Evolutionary conservation across 2,888 invertebrate genomes (phyloP), one percentile per base, ranked within the genome.

Genomic region (Melanargia galathea): DNA sequence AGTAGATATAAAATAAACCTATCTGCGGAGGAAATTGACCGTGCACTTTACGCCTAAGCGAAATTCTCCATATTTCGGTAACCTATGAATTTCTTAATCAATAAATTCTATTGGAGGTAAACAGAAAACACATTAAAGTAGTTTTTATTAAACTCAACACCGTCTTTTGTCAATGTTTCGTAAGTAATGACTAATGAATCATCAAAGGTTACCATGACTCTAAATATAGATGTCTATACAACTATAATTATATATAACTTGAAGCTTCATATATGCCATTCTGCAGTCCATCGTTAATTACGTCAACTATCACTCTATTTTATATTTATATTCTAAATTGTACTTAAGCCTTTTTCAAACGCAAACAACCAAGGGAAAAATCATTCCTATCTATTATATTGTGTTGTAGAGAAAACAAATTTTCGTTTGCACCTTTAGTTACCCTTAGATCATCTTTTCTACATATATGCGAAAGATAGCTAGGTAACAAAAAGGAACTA

Each of bases 221-320:
- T 30, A 49, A 8, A 49, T 30, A 26, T 49, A 30, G 2, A 13
- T 48, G 24, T 49, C n/a, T 13, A 35, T 38, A 52, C 22, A 20
- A 30, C 20, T n/a, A n/a, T n/a, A n/a, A n/a, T n/a, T n/a, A n/a
- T n/a, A n/a, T n/a, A n/a, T 38, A n/a, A 38, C 11, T 13, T 3
- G 13, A 2, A 22, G 2, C 20, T 54, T 54, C 38, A 54, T n/a
- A n/a, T n/a, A n/a, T n/a, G n/a, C n/a, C n/a, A n/a, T n/a, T n/a
- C n/a, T n/a, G n/a, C 30, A 38, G 51, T 20, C 13, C 22, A 38
- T 7, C 10, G 38, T 22, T 10, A 22, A 54, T 51, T 51, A 30
- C 51, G 51, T 51, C 51, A 51, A 51, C 30, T 52, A 18, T 38
- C 8, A n/a, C n/a, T n/a, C n/a, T n/a, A n/a, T n/a, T n/a, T n/a